These are phyloP conservation scores for Listronotus oregonensis DNA, from an alignment of 1,140 invertebrate genomes.

Conservation along the genomic window DNA sequence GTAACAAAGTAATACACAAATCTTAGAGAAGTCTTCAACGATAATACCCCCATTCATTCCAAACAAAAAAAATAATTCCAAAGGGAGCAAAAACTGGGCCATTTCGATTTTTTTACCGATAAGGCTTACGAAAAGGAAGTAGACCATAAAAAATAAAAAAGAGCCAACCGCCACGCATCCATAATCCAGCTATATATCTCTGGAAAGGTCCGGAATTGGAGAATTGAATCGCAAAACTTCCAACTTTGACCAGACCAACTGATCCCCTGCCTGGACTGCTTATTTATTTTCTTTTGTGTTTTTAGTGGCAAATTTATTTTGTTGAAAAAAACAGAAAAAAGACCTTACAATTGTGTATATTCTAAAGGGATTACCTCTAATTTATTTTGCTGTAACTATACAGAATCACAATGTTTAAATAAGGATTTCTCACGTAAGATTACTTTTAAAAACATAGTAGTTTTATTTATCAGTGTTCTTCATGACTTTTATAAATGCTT, in stretches of 20 bases:
- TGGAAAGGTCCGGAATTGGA: constrained; percentile 26
- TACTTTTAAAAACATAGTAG: too few species aligned
- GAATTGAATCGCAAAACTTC: constrained; percentile 34
- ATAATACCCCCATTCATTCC: neutral
- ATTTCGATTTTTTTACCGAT: constrained; percentile 13
- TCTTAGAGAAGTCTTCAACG: too few species aligned
- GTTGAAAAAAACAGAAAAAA: constrained; percentile 18
- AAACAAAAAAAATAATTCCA: neutral
- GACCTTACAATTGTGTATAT: neutral
- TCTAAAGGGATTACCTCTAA: constrained; percentile 2
- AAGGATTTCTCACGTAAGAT: too few species aligned
- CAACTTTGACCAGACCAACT: constrained; percentile 29
- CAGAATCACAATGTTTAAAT: too few species aligned
- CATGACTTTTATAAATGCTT: too few species aligned
- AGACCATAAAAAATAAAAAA: constrained; percentile 23
- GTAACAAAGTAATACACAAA: too few species aligned
- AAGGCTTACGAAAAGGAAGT: neutral
- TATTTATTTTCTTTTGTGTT: constrained; percentile 31
- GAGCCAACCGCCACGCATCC: constrained; percentile 21
- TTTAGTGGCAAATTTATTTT: constrained; percentile 31
- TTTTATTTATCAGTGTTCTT: too few species aligned
- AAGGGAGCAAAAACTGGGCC: constrained; percentile 2
- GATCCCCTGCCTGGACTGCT: constrained; percentile 19
- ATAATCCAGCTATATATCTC: constrained; percentile 33
- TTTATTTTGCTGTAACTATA: neutral